Evolutionary conservation across 2,888 invertebrate species (phyloP).

Genomic region (Empis stercorea): DNA sequence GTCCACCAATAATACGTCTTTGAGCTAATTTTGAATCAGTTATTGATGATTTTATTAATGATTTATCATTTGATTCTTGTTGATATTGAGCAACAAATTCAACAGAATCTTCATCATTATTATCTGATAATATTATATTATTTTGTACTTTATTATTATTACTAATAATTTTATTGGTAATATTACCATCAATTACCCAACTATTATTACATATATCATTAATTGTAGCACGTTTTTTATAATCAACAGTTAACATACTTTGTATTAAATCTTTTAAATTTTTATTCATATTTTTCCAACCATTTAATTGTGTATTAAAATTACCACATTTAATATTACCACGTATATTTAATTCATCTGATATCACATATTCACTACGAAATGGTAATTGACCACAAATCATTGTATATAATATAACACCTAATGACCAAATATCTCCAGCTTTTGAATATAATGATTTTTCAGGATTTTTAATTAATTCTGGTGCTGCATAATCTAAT

Average conservation of each 20-base stretch:
- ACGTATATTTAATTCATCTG: slow-evolving; percentile 12
- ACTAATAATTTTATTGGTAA: neutral
- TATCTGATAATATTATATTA: neutral
- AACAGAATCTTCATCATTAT: neutral
- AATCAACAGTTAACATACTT: slow-evolving; percentile 3
- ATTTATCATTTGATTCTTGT: neutral
- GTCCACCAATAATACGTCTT: neutral
- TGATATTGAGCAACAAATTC: neutral
- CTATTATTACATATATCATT: slow-evolving; percentile 1
- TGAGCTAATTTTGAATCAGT: neutral
- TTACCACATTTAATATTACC: neutral
- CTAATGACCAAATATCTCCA: slow-evolving; percentile 93
- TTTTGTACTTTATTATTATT: no score
- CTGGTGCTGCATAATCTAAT: slow-evolving; percentile 78
- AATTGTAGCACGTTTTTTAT: slow-evolving; percentile 3
- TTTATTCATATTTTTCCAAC: slow-evolving; percentile 1
- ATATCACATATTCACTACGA: slow-evolving; percentile 23
- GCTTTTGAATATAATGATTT: slow-evolving; percentile 61
- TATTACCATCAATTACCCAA: neutral
- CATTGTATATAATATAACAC: slow-evolving; percentile 66
- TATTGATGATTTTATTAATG: neutral
- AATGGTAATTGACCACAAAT: slow-evolving; percentile 82
- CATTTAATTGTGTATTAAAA: neutral
- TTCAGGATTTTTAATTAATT: slow-evolving; percentile 50
- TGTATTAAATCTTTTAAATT: slow-evolving; percentile 4